Evolutionary conservation across 2,888 invertebrate species (phyloP).

Genomic region (Dione juno): DNA sequence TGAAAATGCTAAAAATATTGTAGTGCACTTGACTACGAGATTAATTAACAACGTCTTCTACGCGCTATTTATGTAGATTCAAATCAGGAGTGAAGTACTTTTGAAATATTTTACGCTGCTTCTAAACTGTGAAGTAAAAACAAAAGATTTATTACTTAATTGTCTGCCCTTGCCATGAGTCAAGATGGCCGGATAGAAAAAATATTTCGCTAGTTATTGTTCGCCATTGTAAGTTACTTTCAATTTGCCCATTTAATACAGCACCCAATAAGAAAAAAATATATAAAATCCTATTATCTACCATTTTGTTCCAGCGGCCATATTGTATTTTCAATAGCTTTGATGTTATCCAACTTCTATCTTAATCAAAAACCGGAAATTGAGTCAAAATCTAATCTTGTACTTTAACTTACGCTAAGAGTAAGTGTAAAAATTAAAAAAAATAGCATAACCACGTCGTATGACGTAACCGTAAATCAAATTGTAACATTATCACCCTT

Average conservation of each 20-base stretch:
- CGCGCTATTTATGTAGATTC: background rate
- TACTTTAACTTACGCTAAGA: too few relatives aligned
- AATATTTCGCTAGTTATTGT: background rate
- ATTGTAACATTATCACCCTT: conserved; percentile 17
- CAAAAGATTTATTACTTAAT: background rate
- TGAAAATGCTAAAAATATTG: too few relatives aligned
- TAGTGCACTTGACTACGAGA: background rate
- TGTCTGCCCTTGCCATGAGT: background rate
- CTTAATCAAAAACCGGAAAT: too few relatives aligned
- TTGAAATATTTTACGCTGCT: conserved; percentile 8
- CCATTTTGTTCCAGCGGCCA: too few relatives aligned
- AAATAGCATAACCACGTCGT: background rate
- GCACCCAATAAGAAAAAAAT: too few relatives aligned
- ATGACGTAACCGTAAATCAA: conserved; percentile 17
- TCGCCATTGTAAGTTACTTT: background rate
- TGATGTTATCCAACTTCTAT: too few relatives aligned
- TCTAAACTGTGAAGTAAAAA: background rate
- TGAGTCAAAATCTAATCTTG: too few relatives aligned
- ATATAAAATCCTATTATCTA: too few relatives aligned
- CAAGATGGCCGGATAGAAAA: background rate
- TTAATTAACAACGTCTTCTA: background rate
- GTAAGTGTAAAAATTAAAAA: too few relatives aligned
- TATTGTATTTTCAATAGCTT: too few relatives aligned
- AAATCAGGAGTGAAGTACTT: background rate
- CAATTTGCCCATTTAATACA: too few relatives aligned